Evolutionary conservation across 2,113 vertebrate genomes (phyloP), one percentile per base, ranked within the genome.

Genomic region (Talpa occidentalis): DNA sequence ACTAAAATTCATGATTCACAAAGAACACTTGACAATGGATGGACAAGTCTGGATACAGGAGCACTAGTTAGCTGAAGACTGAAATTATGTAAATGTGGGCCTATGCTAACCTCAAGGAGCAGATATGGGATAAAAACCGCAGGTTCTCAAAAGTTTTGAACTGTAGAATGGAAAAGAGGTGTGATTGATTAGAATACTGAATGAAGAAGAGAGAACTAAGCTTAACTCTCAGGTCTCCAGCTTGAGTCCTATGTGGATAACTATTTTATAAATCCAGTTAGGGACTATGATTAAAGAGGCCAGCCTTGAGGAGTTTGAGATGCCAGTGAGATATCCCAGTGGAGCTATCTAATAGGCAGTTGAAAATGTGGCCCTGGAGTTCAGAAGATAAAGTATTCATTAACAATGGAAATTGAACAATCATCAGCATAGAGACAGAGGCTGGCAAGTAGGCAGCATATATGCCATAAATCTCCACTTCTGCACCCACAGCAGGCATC

Each of bases 401-500:
- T 42, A 52, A 60, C 32, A 42, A n/a, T 49, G 56, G 62, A 82
- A 74, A 82, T 9, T 56, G 15, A 32, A 54, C 1, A 73, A 35
- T 35, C 42, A 32, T 49, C 12, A 32, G 21, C 52, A 12, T 54
- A 54, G 2, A 70, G 44, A 47, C 12, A 66, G 72, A 79, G 16
- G 56, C 16, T 22, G 44, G 40, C 40, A 85, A 54, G 85, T 4
- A 59, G 26, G n/a, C 42, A 6, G 16, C 22, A 35, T 5, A 10
- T 0, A 0, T 19, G 2, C 40, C 56, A 69, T 4, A 5, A 14
- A 32, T 30, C 0, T 8, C 47, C 12, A 49, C 9, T 47, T 89
- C 69, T 91, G 17, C 1, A 54, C 21, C 73, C 83, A 88, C 42
- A 64, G 15, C 86, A 95, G 92, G 14, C 67, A 66, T 94, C 40